Conservation (phyloP, 2,113 vertebrate species). For the Glaucidium brasilianum region DNA sequence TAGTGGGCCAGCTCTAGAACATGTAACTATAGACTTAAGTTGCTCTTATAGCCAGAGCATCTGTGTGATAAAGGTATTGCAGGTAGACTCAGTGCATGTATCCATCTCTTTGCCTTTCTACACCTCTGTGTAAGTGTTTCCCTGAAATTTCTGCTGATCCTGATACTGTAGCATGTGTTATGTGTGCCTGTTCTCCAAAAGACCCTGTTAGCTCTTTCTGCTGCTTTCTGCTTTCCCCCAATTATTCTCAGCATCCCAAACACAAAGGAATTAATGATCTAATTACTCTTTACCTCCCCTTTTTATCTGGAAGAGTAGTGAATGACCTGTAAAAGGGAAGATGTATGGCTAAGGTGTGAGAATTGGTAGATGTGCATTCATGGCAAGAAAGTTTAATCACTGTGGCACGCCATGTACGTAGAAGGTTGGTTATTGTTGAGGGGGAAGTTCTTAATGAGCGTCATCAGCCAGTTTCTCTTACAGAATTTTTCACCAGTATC, state of each 20-base stretch:
- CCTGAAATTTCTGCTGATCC: neutral
- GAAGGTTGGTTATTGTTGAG: neutral
- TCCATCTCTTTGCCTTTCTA: neutral
- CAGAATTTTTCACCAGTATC: neutral
- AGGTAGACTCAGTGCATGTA: neutral
- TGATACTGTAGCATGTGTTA: neutral
- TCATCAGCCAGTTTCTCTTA: neutral
- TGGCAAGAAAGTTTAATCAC: neutral
- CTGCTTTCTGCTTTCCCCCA: neutral
- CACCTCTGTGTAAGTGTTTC: neutral
- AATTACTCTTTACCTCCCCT: neutral
- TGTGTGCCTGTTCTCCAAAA: neutral
- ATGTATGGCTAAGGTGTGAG: neutral
- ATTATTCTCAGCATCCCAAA: neutral
- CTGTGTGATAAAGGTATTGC: neutral
- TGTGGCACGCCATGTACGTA: neutral
- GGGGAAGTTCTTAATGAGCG: neutral
- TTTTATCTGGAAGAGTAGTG: neutral
- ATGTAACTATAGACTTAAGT: neutral
- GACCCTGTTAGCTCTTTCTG: neutral
- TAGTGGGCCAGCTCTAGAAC: neutral
- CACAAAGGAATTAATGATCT: neutral
- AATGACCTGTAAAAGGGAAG: neutral
- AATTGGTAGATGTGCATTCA: neutral
- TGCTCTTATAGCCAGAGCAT: neutral